Percentiles rank a stretch among this genome's conserved stretches.
Conservation (phyloP, 2,888 invertebrate species). For the Incurvaria masculella region DNA sequence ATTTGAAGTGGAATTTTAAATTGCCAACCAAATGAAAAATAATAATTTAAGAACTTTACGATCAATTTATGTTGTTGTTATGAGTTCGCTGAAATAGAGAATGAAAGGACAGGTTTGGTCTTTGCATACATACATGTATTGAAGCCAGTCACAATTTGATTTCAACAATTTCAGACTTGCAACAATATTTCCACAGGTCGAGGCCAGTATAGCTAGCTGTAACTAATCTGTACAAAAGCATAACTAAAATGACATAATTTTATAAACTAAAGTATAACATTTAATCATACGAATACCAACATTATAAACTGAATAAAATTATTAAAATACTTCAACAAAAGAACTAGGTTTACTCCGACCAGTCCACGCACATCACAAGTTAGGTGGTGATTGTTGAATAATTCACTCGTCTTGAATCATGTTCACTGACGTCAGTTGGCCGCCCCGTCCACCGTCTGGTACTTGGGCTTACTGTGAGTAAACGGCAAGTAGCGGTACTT, state of each 20-base stretch:
- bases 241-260: not conserved
- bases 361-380: not conserved
- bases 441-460: conserved; percentile 61
- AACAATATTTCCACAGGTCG: too few species aligned
- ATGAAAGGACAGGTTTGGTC: too few species aligned
- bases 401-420: conserved; percentile 17
- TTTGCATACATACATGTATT: too few species aligned
- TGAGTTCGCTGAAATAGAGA: too few species aligned
- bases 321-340: conserved; percentile 35
- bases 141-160: too few species aligned
- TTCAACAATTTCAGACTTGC: too few species aligned
- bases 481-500: conserved; percentile 99
- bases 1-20: too few species aligned
- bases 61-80: too few species aligned
- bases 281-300: conserved; percentile 5
- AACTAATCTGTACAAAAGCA: not conserved
- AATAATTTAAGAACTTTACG: too few species aligned
- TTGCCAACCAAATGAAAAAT: too few species aligned
- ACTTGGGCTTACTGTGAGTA: conserved; percentile 96
- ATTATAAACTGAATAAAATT: conserved; percentile 52
- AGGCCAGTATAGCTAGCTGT: too few species aligned
- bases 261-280: not conserved
- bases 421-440: conserved; percentile 37
- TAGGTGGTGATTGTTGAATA: conserved; percentile 36
- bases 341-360: conserved; percentile 27